Evolutionary conservation across 2,888 invertebrate genomes (phyloP).

Genomic region (Piscicola geometra): DNA sequence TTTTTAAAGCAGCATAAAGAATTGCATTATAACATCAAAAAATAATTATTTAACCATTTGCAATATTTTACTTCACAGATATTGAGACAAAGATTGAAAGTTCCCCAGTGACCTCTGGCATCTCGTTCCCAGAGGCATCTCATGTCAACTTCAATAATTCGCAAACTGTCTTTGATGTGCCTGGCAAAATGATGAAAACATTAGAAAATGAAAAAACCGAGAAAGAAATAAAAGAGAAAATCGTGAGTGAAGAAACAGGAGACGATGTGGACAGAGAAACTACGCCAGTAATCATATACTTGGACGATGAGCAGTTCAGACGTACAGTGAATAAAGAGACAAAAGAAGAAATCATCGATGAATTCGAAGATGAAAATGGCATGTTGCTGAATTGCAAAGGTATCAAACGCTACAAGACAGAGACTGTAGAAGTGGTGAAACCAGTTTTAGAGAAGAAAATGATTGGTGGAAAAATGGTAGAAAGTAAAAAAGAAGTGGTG

Average conservation of each 20-base stretch:
- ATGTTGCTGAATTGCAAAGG: neutral
- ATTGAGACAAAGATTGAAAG: no score
- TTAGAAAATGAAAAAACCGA: no score
- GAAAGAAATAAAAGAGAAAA: no score
- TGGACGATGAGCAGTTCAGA: conserved; percentile 17
- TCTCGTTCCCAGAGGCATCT: no score
- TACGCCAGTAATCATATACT: conserved; percentile 11
- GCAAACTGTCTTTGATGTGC: neutral
- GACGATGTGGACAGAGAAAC: conserved; percentile 28
- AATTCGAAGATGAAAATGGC: neutral
- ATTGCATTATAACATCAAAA: no score
- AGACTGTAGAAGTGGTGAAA: conserved; percentile 27
- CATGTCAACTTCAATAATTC: neutral
- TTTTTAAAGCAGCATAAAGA: no score
- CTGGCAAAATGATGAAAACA: no score
- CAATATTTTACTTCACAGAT: no score
- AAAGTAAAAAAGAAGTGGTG: conserved; percentile 24
- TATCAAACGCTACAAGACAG: conserved; percentile 21
- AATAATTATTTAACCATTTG: no score
- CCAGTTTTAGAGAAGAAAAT: conserved; percentile 32
- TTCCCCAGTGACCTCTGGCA: no score
- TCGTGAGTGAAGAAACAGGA: neutral
- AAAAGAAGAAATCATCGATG: neutral
- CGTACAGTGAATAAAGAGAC: neutral
- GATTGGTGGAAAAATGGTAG: neutral